Conservation (phyloP, 2,113 vertebrate species). For the Salvelinus namaycush region DNA sequence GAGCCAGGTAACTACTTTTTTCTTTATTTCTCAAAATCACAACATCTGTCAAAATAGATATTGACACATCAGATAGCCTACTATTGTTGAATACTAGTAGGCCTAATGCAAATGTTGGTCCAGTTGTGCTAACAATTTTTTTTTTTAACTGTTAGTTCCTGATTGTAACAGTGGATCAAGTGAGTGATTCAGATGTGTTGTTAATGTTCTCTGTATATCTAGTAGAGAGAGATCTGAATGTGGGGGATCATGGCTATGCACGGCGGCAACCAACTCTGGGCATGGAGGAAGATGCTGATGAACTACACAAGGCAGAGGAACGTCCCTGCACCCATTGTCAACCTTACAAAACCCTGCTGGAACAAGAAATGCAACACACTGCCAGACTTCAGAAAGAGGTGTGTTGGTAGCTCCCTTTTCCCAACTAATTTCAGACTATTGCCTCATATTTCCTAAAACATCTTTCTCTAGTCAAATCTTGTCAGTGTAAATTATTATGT, state of each 20-base stretch:
- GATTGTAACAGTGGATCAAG: not conserved
- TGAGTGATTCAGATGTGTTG: not conserved
- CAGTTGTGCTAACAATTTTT: too few species aligned
- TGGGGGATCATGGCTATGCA: slow-evolving; percentile 79
- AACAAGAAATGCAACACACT: slow-evolving; percentile 76
- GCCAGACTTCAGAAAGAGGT: slow-evolving; percentile 75
- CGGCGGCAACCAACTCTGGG: slow-evolving; percentile 66
- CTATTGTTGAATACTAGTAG: too few species aligned
- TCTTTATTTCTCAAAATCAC: too few species aligned
- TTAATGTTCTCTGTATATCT: slow-evolving; percentile 10
- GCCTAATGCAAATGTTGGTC: too few species aligned
- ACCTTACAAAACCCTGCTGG: slow-evolving; percentile 72
- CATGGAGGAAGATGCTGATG: slow-evolving; percentile 58
- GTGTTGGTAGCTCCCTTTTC: not conserved
- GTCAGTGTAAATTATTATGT: too few species aligned
- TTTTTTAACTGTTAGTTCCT: not conserved
- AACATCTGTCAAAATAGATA: too few species aligned
- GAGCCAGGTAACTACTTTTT: slow-evolving; percentile 65
- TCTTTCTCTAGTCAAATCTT: too few species aligned
- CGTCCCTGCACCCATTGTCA: slow-evolving; percentile 70
- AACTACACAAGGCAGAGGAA: slow-evolving; percentile 52
- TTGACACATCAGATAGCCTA: too few species aligned
- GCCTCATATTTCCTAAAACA: too few species aligned
- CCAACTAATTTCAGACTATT: too few species aligned
- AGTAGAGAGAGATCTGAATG: slow-evolving; percentile 73